Evolutionary conservation across 2,888 invertebrate genomes (phyloP), one percentile per base, ranked within the genome.

Genomic region (Lomographa bimaculata): DNA sequence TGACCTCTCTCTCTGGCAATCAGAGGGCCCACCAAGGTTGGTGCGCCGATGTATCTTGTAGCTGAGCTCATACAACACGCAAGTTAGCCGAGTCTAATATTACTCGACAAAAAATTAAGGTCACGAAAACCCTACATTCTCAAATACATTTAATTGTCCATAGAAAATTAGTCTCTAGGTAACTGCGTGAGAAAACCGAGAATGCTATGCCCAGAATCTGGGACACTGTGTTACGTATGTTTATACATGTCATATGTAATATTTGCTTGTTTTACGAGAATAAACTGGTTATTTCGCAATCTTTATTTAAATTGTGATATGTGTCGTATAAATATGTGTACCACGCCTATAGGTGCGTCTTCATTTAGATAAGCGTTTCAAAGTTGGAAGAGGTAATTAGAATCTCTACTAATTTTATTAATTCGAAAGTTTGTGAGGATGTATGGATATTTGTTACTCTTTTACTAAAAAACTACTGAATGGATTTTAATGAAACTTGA

Each of bases 161-260:
- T 47, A 38, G 35, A 43, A 45, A 40, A 39, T 42, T 50, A 50
- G 26, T 24, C 36, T 46, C 29, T 43, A 38, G 27, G 50, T 47
- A 50, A 50, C 27, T 44, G 9, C 51, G 54, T 51, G 54, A 43
- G 50, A 56, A 49, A 46, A 33, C 32, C 12, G 11, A 28, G 34
- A 45, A 21, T 46, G 16, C 20, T 35, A 23, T 23, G 44, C 25
- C 18, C 25, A 7, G 43, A 19, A 50, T 49, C 47, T 53, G 42
- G 49, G 49, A 46, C 53, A 38, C 16, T 20, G 11, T 7, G 14
- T 49, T 45, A 45, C 44, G 34, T 45, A 21, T 39, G 39, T 45
- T 30, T 37, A 11, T 7, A 12, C 17, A 17, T 24, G 21, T 7
- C 10, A 8, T 32, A 24, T 34, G 46, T 46, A 54, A 37, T 48